Percentiles rank a stretch among this genome's conserved stretches.
These are phyloP conservation scores for Acleris holmiana DNA, from an alignment of 2,888 invertebrate genomes.

Conservation along the genomic window DNA sequence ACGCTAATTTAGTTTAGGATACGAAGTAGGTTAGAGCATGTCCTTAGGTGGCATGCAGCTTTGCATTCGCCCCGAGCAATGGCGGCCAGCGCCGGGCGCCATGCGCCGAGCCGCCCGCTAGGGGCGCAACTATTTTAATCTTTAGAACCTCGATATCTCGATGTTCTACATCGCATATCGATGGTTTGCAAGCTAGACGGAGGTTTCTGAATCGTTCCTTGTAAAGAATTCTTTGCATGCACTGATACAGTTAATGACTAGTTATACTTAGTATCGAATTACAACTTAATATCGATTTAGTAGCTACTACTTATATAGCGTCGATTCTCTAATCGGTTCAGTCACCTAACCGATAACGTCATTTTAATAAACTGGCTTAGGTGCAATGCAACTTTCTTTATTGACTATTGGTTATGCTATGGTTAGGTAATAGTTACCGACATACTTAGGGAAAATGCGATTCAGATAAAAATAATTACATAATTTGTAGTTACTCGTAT, in stretches of 20 bases:
- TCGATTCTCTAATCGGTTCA: constrained; percentile 33
- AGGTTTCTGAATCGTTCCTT: constrained; percentile 55
- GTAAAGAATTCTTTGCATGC: constrained; percentile 39
- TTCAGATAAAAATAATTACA: too few relatives aligned
- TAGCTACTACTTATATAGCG: constrained; percentile 45
- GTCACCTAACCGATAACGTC: background rate
- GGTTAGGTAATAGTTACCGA: too few relatives aligned
- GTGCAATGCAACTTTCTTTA: too few relatives aligned
- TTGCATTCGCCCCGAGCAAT: constrained; percentile 40
- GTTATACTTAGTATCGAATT: constrained; percentile 46
- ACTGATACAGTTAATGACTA: constrained; percentile 45
- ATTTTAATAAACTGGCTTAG: too few relatives aligned
- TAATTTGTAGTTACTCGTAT: background rate
- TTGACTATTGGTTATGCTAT: too few relatives aligned
- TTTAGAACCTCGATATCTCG: constrained; percentile 48
- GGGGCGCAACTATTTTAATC: constrained; percentile 43
- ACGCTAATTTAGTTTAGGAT: constrained; percentile 38
- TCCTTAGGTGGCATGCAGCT: constrained; percentile 56
- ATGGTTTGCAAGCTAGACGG: constrained; percentile 40
- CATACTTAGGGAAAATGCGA: too few relatives aligned
- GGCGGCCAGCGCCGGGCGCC: constrained; percentile 41
- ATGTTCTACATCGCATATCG: constrained; percentile 40
- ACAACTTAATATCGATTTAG: constrained; percentile 51
- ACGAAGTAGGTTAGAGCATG: constrained; percentile 44
- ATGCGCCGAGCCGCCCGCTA: constrained; percentile 45